Evolutionary conservation across 2,888 invertebrate species (phyloP).

Genomic region (Penaeus monodon): DNA sequence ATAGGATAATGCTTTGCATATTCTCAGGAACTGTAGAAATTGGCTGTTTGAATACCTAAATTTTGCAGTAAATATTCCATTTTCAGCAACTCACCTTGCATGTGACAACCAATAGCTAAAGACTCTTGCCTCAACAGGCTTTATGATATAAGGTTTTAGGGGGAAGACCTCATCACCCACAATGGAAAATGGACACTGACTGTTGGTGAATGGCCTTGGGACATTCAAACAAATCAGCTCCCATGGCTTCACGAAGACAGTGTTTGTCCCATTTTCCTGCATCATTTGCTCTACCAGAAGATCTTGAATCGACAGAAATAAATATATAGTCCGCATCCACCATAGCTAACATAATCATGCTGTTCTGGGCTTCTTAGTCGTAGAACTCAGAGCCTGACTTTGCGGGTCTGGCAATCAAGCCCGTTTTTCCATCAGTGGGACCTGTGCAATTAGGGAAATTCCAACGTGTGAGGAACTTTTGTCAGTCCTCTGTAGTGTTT

Average conservation of each 20-base stretch:
- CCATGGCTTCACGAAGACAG: neutral
- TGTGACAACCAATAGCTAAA: no score
- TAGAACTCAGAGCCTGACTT: slow-evolving; percentile 19
- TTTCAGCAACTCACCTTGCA: no score
- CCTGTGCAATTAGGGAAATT: slow-evolving; percentile 30
- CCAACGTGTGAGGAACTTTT: neutral
- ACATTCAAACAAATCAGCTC: neutral
- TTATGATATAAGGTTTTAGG: neutral
- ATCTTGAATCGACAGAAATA: slow-evolving; percentile 19
- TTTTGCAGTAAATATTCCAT: no score
- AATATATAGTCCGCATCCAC: slow-evolving; percentile 26
- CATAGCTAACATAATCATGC: slow-evolving; percentile 19
- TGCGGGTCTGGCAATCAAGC: neutral
- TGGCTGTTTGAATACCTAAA: no score
- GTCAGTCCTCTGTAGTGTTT: no score
- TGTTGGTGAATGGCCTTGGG: neutral
- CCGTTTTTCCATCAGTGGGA: slow-evolving; percentile 13
- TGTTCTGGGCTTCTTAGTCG: slow-evolving; percentile 23
- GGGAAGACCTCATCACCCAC: neutral
- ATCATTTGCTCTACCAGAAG: slow-evolving; percentile 20
- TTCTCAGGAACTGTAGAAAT: no score
- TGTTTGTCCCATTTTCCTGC: neutral
- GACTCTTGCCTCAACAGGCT: neutral
- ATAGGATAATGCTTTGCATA: no score
- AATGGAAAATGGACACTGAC: no score